Base-by-base conservation (phyloP, 2,113 vertebrate genomes). In the Galbula dea region DNA sequence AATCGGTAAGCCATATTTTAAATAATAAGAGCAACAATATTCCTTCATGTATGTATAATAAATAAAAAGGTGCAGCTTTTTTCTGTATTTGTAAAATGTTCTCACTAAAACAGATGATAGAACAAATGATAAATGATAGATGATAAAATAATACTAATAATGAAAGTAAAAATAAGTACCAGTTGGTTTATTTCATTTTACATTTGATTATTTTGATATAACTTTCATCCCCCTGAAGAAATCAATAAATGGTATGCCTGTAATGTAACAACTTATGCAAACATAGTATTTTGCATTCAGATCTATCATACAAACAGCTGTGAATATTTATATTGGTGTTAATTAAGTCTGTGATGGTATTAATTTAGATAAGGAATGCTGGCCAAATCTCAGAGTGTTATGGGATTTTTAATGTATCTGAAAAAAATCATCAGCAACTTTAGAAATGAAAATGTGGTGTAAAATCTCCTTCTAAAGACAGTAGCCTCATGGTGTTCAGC, bases 341-440 rank as follows among this genome's bases (percentile, higher is more conserved):
- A 96, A 95, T 92, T 95, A 94, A 93, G 58, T 75, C 73, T 87
- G 67, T 83, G 55, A 90, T 63, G 19, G 9, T 78, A 93, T 91
- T 95, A 96, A 93, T 92, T 96, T 94, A 96, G 86, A 90, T 96
- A 96, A 93, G 71, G 49, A 94, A 86, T 46, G 48, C 89, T 90
- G 87, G 52, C 24, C 63, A 94, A 91, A 92, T 93, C 69, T 83
- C 41, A 43, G 65, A 83, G 24, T 87, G 29, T 30, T 86, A 48
- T 3, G 2, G 49, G 65, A 78, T 78, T 96, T 94, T 92, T 81
- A 88, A 68, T 55, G 26, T 29, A n/a, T 90, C 57, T 78, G 54
- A 85, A 93, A 68, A 86, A 88, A 83, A 86, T 22, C 90, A 65
- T n/a, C 20, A 72, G 73, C 66, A 88, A 89, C 32, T 77, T n/a